Conservation (phyloP, 2,113 vertebrate genomes). For the Falco punctatus region DNA sequence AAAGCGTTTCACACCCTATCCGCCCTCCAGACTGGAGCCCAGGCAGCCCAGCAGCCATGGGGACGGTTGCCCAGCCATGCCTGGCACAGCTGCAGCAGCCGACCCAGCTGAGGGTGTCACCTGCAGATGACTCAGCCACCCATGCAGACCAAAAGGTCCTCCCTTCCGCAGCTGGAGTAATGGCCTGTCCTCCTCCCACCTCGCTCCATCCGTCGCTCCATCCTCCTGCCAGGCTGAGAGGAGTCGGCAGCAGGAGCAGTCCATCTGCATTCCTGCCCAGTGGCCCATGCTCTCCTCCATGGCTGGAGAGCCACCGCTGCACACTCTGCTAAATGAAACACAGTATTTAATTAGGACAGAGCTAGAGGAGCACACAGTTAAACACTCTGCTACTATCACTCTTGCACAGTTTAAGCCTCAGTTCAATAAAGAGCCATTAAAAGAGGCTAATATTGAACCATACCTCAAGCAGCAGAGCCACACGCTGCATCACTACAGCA, state of each 20-base stretch:
- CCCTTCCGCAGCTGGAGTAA: not conserved
- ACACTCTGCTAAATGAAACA: constrained; percentile 22
- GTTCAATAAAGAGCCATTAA: constrained; percentile 25
- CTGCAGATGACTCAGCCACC: not conserved
- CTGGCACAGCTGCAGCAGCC: not conserved
- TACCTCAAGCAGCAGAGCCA: not conserved
- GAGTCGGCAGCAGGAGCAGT: not conserved
- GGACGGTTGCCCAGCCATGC: not conserved
- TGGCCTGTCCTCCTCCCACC: not conserved
- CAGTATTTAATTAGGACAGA: constrained; percentile 46
- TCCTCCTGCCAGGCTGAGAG: not conserved
- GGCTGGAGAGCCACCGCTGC: not conserved
- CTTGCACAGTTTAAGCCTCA: constrained; percentile 15
- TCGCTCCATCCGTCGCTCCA: not conserved
- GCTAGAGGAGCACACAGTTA: constrained; percentile 48
- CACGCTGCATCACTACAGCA: not conserved
- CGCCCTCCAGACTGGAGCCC: rapidly evolving
- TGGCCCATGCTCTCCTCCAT: not conserved
- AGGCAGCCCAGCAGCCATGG: not conserved
- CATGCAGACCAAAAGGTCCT: rapidly evolving
- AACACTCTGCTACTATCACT: constrained; percentile 1
- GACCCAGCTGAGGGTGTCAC: not conserved
- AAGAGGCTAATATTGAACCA: not conserved
- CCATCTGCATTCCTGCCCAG: not conserved
- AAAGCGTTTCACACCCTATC: rapidly evolving